Percentiles rank a stretch among this genome's conserved stretches.
These are phyloP conservation scores for Zapornia atra DNA, from an alignment of 2,113 vertebrate species.

Conservation along the genomic window DNA sequence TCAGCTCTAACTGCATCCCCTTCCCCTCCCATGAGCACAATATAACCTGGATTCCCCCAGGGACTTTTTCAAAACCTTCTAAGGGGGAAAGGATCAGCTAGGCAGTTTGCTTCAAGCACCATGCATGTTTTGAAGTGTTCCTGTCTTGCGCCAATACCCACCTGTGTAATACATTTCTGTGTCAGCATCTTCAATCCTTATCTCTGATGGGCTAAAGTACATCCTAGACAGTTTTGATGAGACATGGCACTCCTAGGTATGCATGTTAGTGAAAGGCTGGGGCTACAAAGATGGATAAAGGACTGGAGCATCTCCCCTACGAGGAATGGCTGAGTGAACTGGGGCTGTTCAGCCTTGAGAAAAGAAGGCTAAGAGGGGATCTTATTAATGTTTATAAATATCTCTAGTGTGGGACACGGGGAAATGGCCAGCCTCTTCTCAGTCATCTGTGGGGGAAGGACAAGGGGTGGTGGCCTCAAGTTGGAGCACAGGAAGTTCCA, in stretches of 20 bases:
- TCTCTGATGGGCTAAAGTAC: slow-evolving; percentile 55
- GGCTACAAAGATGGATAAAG: too few species aligned
- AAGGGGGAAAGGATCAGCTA: neutral
- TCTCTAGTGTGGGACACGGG: too few species aligned
- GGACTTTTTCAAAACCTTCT: neutral
- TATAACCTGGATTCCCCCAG: neutral
- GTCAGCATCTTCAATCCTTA: slow-evolving; percentile 32
- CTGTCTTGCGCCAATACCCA: neutral
- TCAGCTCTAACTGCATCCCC: neutral
- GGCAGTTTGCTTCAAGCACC: slow-evolving; percentile 11
- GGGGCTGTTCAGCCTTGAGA: too few species aligned
- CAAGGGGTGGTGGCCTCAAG: too few species aligned
- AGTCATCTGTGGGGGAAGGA: too few species aligned
- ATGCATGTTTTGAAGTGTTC: slow-evolving; percentile 54
- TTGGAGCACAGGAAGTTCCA: too few species aligned
- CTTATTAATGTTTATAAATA: too few species aligned
- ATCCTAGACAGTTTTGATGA: slow-evolving; percentile 23
- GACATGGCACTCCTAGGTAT: neutral
- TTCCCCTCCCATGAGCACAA: neutral
- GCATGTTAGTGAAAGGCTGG: neutral
- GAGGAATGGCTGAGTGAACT: too few species aligned
- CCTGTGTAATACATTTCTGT: slow-evolving; percentile 54
- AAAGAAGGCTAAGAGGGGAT: too few species aligned
- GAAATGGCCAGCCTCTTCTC: too few species aligned
- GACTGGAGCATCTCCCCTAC: too few species aligned